Base-by-base conservation (phyloP, 2,113 vertebrate genomes). In the Podocnemis expansa region DNA sequence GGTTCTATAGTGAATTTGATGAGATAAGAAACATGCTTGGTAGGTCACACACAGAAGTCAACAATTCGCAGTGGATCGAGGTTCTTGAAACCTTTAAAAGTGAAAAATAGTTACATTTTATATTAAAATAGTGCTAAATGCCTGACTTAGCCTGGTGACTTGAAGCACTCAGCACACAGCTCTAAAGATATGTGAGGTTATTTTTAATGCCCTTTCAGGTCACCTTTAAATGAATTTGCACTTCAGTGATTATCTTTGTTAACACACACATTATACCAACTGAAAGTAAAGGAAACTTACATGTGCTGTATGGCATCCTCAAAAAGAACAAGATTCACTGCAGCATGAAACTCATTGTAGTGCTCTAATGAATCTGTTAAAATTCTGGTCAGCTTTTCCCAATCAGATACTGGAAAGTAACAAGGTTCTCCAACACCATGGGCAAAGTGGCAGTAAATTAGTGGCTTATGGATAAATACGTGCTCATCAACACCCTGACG, bases 391-490 rank as follows among this genome's bases (percentile, higher is more conserved):
- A 99, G 98, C 97, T 98, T 98, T 97, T 99, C 98, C 98, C 98
- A 99, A 97, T 99, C 98, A 94, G 98, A 98, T 91, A 98, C 96
- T 47, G 97, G 98, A 93, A 98, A 98, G 97, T 99, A 99, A 91
- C 96, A 84, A 94, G 98, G 98, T 97, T 99, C 99, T 95, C 98
- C 98, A 95, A 98, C 93, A 55, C 98, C 98, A 51, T 97, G 98
- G 91, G 98, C 98, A 97, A 99, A 99, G 97, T 99, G 98, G 96
- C 97, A 99, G 98, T 99, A 99, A 97, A 99, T 98, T 97, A 99
- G 96, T 89, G 98, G 98, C 97, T 99, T 99, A 98, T 98, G 98
- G 97, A 99, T 99, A 96, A 99, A 99, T 95, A 98, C 94, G 52
- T 98, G 98, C 95, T 99, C 98, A 88, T 99, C 98, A 96, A 98